These are phyloP conservation scores for Pseudois nayaur DNA, from an alignment of 2,113 vertebrate genomes.

Conservation along the genomic window DNA sequence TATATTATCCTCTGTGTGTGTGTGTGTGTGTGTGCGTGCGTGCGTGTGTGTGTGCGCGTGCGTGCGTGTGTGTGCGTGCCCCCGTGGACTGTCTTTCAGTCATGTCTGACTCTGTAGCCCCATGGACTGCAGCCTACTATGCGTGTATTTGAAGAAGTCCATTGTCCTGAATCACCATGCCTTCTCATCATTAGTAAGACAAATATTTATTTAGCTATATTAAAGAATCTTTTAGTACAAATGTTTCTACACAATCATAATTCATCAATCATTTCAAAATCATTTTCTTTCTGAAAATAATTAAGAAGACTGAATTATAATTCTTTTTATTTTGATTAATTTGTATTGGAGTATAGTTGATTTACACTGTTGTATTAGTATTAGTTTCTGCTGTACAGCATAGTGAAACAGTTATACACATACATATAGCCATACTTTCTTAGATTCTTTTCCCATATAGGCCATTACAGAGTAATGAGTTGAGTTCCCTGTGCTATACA, in stretches of 20 bases:
- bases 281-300: slow-evolving; percentile 20
- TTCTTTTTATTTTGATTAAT: not conserved
- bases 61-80: not conserved
- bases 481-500: not conserved
- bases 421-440: not conserved
- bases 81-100: not conserved
- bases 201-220: slow-evolving; percentile 41
- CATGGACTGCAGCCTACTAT: not conserved
- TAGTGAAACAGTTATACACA: not conserved
- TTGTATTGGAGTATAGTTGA: not conserved
- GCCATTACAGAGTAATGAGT: not conserved
- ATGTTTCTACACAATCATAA: not conserved
- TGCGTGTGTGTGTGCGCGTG: not conserved
- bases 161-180: not conserved
- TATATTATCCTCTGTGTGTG: not conserved
- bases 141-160: not conserved
- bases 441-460: not conserved
- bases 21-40: not conserved
- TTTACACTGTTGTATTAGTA: not conserved
- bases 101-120: not conserved
- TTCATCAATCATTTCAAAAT: slow-evolving; percentile 20
- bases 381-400: not conserved
- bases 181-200: not conserved
- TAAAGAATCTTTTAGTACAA: not conserved
- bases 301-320: not conserved